phyloP scores from a whole-genome alignment of 2,888 invertebrate species.

The Agriotes lineatus region DNA sequence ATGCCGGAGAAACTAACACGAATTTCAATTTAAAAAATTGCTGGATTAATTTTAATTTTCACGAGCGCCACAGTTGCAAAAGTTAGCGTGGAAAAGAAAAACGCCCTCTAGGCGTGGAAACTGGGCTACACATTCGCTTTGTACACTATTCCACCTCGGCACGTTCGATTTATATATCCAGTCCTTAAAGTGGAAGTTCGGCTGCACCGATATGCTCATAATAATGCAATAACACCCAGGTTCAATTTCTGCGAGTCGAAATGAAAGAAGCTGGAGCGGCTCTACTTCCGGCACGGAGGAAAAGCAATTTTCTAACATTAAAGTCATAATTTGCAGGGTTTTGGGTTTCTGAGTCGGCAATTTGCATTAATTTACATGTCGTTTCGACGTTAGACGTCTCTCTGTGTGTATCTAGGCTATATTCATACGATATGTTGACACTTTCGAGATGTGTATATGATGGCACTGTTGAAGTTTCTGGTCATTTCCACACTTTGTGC shows the following conservation, averaged over 20 bases:
- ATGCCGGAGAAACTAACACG: not conserved
- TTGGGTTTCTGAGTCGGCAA: constrained; percentile 37
- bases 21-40: not conserved
- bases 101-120: not conserved
- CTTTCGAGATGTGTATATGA: constrained; percentile 10
- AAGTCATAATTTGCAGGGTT: constrained; percentile 38
- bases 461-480: constrained; percentile 1
- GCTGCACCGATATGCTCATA: constrained; percentile 10
- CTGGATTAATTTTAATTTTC: not conserved
- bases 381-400: constrained; percentile 33
- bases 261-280: constrained; percentile 22
- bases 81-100: not conserved
- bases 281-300: constrained; percentile 24
- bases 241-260: constrained; percentile 25
- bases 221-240: constrained; percentile 15
- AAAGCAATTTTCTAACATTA: constrained; percentile 41
- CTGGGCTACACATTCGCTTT: not conserved
- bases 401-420: constrained; percentile 33
- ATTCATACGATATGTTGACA: constrained; percentile 35
- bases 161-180: not conserved
- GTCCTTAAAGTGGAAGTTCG: constrained; percentile 10
- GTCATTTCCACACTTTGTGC: not conserved
- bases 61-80: too few relatives aligned
- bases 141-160: constrained; percentile 7
- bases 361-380: constrained; percentile 42